phyloP scores from a whole-genome alignment of 1,140 invertebrate genomes.

The Drosophila subpulchrella region DNA sequence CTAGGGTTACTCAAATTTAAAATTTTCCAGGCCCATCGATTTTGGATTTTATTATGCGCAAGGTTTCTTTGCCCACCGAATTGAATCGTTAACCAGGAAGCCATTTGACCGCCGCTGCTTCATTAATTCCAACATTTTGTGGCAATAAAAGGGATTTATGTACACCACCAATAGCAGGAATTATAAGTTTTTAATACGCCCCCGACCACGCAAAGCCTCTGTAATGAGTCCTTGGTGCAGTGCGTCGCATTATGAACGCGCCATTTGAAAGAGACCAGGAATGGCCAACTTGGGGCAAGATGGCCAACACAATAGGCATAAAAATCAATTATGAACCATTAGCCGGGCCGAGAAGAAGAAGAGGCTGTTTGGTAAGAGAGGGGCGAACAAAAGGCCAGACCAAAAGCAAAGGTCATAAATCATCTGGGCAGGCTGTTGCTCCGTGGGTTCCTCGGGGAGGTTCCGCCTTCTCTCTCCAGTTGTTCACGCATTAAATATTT shows the following conservation, averaged over 20 bases:
- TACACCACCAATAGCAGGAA: slow-evolving; percentile 69
- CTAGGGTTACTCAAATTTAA: background rate
- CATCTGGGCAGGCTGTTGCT: slow-evolving; percentile 72
- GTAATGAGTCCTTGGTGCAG: slow-evolving; percentile 46
- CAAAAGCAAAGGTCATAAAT: slow-evolving; percentile 63
- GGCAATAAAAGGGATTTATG: slow-evolving; percentile 72
- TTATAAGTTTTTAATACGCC: slow-evolving; percentile 77
- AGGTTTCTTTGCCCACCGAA: slow-evolving; percentile 1
- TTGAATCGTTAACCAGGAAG: slow-evolving; percentile 4
- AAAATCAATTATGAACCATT: slow-evolving; percentile 81
- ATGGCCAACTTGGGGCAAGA: slow-evolving; percentile 29
- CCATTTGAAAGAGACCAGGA: slow-evolving; percentile 59
- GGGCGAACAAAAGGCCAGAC: slow-evolving; percentile 35
- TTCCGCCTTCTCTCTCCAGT: slow-evolving; percentile 30
- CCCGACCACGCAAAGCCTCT: background rate
- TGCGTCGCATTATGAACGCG: slow-evolving; percentile 72
- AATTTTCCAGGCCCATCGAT: background rate
- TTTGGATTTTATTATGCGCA: background rate
- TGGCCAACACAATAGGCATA: slow-evolving; percentile 75
- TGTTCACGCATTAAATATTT: slow-evolving; percentile 81
- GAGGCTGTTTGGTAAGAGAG: background rate
- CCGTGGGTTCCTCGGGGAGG: slow-evolving; percentile 24
- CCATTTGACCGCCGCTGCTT: slow-evolving; percentile 42
- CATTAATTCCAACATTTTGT: slow-evolving; percentile 58
- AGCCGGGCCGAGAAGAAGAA: slow-evolving; percentile 35